phyloP scores from a whole-genome alignment of 2,888 invertebrate species.

The Heliconius erato region DNA sequence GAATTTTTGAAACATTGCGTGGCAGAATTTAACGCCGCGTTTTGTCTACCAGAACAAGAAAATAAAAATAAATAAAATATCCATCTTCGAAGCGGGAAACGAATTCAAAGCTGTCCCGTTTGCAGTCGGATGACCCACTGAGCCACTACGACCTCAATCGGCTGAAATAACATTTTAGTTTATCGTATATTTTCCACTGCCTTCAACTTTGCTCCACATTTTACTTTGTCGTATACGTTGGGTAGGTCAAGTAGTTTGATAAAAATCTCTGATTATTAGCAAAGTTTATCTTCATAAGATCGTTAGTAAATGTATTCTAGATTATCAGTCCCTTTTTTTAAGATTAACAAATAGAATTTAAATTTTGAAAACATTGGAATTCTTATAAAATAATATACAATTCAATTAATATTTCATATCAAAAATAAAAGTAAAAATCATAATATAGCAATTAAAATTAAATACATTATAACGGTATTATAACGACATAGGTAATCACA shows the following conservation, averaged over 20 bases:
- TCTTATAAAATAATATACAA: no score
- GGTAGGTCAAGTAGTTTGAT: conserved; percentile 4
- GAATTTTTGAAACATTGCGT: not conserved
- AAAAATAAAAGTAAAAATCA: no score
- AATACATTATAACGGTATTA: no score
- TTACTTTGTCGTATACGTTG: not conserved
- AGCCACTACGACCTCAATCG: not conserved
- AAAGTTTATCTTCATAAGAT: not conserved
- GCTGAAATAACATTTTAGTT: not conserved
- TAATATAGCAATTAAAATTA: no score
- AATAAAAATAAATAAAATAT: not conserved
- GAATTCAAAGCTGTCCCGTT: not conserved
- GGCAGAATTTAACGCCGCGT: not conserved
- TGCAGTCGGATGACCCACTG: not conserved
- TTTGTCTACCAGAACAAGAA: not conserved
- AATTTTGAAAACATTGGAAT: no score
- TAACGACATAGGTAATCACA: not conserved
- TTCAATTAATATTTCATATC: no score
- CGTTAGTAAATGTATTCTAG: not conserved
- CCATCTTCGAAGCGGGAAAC: no score
- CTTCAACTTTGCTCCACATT: conserved; percentile 14
- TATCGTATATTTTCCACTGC: not conserved
- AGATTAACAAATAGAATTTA: no score
- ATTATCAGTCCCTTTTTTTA: not conserved
- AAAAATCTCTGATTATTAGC: not conserved